Evolutionary conservation across 2,113 vertebrate species (phyloP).

Genomic region (Silurus asotus): DNA sequence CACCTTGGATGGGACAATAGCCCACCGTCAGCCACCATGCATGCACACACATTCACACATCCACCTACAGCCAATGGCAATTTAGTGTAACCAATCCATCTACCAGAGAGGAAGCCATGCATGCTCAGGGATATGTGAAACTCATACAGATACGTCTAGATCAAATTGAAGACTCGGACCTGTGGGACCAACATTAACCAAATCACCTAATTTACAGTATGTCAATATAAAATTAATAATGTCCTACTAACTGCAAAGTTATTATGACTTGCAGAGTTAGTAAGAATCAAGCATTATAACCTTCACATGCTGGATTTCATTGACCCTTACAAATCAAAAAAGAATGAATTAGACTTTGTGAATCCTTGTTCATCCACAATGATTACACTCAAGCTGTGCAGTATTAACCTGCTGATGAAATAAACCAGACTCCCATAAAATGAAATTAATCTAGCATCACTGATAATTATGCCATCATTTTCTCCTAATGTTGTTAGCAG

Average conservation of each 20-base stretch:
- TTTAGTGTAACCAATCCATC: background rate
- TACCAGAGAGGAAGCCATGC: background rate
- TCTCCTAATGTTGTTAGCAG: conserved; percentile 25
- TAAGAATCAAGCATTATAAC: background rate
- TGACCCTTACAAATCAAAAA: background rate
- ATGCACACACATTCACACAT: background rate
- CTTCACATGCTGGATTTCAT: background rate
- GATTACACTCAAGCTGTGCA: conserved; percentile 11
- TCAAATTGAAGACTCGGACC: background rate
- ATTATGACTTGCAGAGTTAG: background rate
- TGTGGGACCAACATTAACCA: background rate
- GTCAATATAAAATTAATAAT: background rate
- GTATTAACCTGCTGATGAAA: conserved; percentile 40
- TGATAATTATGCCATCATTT: conserved; percentile 29
- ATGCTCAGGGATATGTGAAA: background rate
- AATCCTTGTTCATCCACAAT: conserved; percentile 9
- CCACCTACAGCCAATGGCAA: background rate
- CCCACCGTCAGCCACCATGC: background rate
- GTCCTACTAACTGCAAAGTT: background rate
- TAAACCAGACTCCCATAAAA: conserved; percentile 45
- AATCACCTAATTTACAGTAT: background rate
- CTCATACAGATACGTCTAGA: background rate
- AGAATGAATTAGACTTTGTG: background rate
- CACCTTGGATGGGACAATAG: background rate
- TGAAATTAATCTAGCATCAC: conserved; percentile 38